These are phyloP conservation scores for Amblyteles armatorius DNA, from an alignment of 2,888 invertebrate genomes.

Conservation along the genomic window DNA sequence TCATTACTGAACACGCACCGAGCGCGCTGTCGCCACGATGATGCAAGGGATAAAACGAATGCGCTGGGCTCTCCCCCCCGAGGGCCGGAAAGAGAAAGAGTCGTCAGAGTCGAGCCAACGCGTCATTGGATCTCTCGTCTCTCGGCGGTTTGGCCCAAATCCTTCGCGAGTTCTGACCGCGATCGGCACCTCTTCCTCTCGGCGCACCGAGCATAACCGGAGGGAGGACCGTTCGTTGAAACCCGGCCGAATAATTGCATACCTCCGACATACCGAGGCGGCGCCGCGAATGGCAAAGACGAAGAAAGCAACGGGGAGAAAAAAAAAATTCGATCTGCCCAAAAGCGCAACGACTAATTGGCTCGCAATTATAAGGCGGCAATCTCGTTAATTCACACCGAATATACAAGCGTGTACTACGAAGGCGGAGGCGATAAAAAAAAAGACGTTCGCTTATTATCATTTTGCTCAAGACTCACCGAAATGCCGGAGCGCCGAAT, in stretches of 20 bases:
- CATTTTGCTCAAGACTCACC: constrained; percentile 38
- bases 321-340: constrained; percentile 41
- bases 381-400: constrained; percentile 67
- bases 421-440: background rate
- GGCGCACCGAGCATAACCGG: constrained; percentile 30
- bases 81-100: constrained; percentile 24
- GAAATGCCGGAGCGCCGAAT: constrained; percentile 4
- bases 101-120: constrained; percentile 12
- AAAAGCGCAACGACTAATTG: constrained; percentile 64
- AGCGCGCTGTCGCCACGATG: constrained; percentile 35
- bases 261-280: constrained; percentile 38
- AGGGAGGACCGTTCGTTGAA: constrained; percentile 23
- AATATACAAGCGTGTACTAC: constrained; percentile 55
- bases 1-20: constrained; percentile 16
- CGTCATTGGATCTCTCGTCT: constrained; percentile 26
- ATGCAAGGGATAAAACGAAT: constrained; percentile 42
- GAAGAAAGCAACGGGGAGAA: constrained; percentile 6
- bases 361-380: constrained; percentile 64
- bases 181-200: constrained; percentile 21
- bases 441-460: constrained; percentile 10
- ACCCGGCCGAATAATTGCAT: constrained; percentile 53
- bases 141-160: constrained; percentile 19
- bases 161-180: constrained; percentile 38
- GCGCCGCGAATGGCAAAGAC: constrained; percentile 22
- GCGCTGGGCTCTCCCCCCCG: constrained; percentile 6